A percentile compares a stretch with the other conserved stretches of the same genome.
Evolutionary conservation across 2,797 vertebrate species (phyloP).

Genomic region (Rhinogobio ventralis): DNA sequence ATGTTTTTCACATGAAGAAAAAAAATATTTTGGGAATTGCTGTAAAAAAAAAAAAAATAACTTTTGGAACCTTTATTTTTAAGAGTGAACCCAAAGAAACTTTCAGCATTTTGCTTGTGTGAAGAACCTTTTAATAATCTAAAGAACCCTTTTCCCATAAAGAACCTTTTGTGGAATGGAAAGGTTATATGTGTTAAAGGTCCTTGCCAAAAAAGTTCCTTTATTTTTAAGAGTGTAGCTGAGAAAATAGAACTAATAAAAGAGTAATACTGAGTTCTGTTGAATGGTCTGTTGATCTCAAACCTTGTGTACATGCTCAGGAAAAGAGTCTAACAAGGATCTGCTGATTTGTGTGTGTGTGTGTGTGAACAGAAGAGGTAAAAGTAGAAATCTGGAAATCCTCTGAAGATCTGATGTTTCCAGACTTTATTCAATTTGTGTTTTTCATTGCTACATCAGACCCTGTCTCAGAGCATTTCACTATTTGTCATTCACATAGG

Average conservation of each 20-base stretch:
- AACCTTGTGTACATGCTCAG: not conserved
- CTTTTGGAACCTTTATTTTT: not conserved
- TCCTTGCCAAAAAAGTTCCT: not conserved
- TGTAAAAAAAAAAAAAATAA: not conserved
- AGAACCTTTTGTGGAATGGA: not conserved
- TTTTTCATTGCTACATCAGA: not conserved
- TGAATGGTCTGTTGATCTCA: not conserved
- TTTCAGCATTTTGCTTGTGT: not conserved
- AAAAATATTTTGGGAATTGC: not conserved
- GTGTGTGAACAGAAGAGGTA: not conserved
- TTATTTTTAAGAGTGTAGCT: not conserved
- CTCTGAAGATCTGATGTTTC: constrained; percentile 4
- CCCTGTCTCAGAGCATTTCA: not conserved
- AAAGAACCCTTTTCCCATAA: not conserved
- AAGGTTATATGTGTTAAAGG: not conserved
- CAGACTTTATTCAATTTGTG: not conserved
- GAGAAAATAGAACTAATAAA: not conserved
- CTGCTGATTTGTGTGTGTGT: too few species aligned
- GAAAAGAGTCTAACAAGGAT: not conserved
- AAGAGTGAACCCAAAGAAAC: not conserved
- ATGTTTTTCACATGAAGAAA: not conserved
- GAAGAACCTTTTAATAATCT: not conserved
- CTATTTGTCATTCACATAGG: not conserved
- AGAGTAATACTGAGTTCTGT: not conserved
- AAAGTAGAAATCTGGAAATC: not conserved